phyloP scores from a whole-genome alignment of 2,113 vertebrate genomes.

The Laterallus jamaicensis region DNA sequence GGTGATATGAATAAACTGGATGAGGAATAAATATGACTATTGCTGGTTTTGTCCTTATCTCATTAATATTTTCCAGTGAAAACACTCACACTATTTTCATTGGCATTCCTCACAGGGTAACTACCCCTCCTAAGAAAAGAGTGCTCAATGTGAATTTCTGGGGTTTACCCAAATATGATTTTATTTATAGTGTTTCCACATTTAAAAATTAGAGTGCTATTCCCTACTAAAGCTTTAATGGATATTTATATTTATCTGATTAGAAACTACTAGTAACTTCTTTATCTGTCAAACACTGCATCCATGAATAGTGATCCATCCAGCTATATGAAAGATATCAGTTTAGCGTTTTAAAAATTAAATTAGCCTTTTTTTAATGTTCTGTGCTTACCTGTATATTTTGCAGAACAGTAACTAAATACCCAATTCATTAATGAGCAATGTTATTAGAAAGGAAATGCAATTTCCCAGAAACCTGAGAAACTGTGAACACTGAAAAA shows the following conservation, averaged over 20 bases:
- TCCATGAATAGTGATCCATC: neutral
- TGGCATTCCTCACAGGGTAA: neutral
- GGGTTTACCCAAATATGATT: neutral
- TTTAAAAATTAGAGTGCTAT: neutral
- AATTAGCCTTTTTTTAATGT: neutral
- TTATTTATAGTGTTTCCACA: neutral
- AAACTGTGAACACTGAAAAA: neutral
- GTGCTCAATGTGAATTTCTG: neutral
- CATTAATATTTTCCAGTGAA: neutral
- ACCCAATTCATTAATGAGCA: neutral
- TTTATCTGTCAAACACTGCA: neutral
- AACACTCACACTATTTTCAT: neutral
- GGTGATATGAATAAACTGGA: neutral
- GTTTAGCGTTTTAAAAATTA: neutral
- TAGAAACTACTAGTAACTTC: neutral
- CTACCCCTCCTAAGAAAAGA: accelerated
- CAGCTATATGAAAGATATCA: neutral
- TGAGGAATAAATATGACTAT: neutral
- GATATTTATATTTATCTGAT: neutral
- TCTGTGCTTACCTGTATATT: neutral
- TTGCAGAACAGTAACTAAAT: neutral
- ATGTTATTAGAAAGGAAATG: neutral
- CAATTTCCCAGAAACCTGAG: neutral
- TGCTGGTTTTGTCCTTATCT: neutral
- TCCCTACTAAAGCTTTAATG: neutral